A percentile compares a stretch with the other conserved stretches of the same genome.
phyloP scores from a whole-genome alignment of 2,888 invertebrate species.

The Choristoneura rosaceana region DNA sequence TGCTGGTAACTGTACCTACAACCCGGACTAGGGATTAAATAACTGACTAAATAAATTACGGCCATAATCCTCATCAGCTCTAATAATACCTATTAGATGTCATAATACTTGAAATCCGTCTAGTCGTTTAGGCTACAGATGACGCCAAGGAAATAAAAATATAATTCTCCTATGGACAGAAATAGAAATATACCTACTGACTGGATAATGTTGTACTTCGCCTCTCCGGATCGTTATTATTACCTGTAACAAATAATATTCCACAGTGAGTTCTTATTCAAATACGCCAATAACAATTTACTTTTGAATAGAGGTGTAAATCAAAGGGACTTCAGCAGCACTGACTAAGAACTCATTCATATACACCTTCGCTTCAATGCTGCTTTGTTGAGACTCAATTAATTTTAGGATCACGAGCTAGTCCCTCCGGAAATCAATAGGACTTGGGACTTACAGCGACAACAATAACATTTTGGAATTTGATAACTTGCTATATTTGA shows the following conservation, averaged over 20 bases:
- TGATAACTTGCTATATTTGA: conserved; percentile 8
- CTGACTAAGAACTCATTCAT: conserved; percentile 13
- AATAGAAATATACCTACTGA: too few species aligned
- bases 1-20: too few species aligned
- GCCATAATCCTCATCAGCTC: too few species aligned
- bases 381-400: conserved; percentile 34
- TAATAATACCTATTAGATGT: too few species aligned
- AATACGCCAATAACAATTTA: conserved; percentile 17
- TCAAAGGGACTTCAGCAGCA: conserved; percentile 26
- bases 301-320: conserved; percentile 16
- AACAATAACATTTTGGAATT: conserved; percentile 18
- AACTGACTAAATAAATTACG: too few species aligned
- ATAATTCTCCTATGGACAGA: too few species aligned
- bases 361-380: conserved; percentile 15
- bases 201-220: not conserved
- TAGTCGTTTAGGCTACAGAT: too few species aligned
- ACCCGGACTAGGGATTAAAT: too few species aligned
- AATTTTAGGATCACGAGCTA: conserved; percentile 22
- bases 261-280: conserved; percentile 18
- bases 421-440: conserved; percentile 16
- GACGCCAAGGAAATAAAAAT: too few species aligned
- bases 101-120: too few species aligned
- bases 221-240: not conserved
- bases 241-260: conserved; percentile 38
- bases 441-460: conserved; percentile 18